These are phyloP conservation scores for Herpetotheres cachinnans DNA, from an alignment of 2,113 vertebrate species.

Conservation along the genomic window DNA sequence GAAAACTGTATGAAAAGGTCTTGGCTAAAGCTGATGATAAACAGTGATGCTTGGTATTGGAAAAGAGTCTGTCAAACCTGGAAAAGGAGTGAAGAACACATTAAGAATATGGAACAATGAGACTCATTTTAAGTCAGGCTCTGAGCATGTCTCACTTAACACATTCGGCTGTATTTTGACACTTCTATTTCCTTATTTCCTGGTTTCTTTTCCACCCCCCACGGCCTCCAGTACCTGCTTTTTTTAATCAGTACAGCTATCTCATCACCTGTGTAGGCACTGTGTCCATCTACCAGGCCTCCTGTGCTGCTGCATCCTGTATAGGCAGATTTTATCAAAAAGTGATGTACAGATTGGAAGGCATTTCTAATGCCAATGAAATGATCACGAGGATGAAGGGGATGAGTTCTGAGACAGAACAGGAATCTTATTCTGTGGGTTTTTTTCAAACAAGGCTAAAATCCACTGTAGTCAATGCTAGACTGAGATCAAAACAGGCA, in stretches of 20 bases:
- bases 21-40: not conserved
- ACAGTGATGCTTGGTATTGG: not conserved
- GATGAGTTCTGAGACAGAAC: not conserved
- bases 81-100: not conserved
- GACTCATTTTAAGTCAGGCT: not conserved
- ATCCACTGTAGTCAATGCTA: not conserved
- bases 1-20: not conserved
- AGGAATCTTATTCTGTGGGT: not conserved
- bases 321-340: not conserved
- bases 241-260: not conserved
- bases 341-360: not conserved
- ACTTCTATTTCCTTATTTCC: not conserved
- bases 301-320: not conserved
- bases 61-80: not conserved
- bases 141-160: not conserved
- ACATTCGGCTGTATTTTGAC: accelerated
- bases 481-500: not conserved
- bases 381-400: not conserved
- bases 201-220: not conserved
- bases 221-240: not conserved
- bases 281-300: not conserved
- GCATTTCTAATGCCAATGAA: not conserved
- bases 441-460: not conserved
- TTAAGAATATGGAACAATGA: not conserved
- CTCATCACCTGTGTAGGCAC: not conserved